Percentiles rank a stretch among this genome's conserved stretches.
phyloP scores from a whole-genome alignment of 2,797 vertebrate genomes.

The Hyperoplus lanceolatus region DNA sequence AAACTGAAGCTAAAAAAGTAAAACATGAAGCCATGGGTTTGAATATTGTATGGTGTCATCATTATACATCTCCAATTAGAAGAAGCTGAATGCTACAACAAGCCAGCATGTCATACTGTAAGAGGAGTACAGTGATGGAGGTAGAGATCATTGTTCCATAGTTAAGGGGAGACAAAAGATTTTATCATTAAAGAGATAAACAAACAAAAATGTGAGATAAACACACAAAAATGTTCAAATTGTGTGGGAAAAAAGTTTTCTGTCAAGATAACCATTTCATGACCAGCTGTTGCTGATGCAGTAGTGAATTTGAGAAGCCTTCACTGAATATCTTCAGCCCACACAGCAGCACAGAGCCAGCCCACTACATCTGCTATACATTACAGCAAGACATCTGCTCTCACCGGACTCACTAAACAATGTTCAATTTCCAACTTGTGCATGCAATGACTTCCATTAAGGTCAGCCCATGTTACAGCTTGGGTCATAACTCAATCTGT shows the following conservation, averaged over 20 bases:
- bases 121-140: too few species aligned
- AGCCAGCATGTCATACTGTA: background rate
- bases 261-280: background rate
- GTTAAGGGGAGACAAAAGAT: background rate
- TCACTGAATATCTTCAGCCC: background rate
- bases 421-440: background rate
- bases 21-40: background rate
- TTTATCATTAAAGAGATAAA: background rate
- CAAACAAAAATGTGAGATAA: too few species aligned
- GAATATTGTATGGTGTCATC: background rate
- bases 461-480: background rate
- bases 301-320: constrained; percentile 28
- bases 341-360: background rate
- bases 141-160: background rate
- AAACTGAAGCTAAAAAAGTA: too few species aligned
- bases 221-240: background rate
- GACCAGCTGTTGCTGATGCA: constrained; percentile 10
- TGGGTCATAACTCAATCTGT: constrained; percentile 5
- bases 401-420: constrained; percentile 11
- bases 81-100: background rate
- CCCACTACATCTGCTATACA: constrained; percentile 37
- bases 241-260: background rate
- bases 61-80: background rate
- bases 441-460: background rate
- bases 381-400: constrained; percentile 7